These are phyloP conservation scores for Pocillopora meandrina DNA, from an alignment of 92 coral and sea anemone species.

Conservation along the genomic window DNA sequence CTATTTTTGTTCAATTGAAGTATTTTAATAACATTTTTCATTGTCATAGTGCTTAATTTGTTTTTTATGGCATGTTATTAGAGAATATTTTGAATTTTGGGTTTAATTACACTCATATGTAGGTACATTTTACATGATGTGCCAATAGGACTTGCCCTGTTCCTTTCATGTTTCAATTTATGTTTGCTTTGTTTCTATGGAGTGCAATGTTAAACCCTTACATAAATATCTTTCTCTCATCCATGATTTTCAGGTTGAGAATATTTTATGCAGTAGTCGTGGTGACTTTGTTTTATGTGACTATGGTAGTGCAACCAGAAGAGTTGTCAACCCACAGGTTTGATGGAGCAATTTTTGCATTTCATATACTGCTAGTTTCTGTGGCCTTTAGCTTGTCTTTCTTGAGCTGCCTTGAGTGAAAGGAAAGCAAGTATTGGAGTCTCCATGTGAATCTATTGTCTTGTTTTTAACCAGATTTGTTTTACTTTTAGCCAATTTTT, in stretches of 20 bases:
- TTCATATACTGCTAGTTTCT: neutral
- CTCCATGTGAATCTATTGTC: too few relatives aligned
- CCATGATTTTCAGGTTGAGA: constrained; percentile 76
- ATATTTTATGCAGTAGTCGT: constrained; percentile 83
- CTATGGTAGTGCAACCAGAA: constrained; percentile 99
- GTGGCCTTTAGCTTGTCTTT: too few relatives aligned
- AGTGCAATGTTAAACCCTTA: neutral
- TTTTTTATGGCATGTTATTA: too few relatives aligned
- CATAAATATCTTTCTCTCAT: neutral
- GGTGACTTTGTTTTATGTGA: constrained; percentile 98
- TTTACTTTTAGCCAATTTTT: too few relatives aligned
- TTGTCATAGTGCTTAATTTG: too few relatives aligned
- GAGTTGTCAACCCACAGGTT: constrained; percentile 84
- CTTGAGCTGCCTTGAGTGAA: neutral
- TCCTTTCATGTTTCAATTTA: too few relatives aligned
- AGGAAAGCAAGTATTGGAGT: neutral
- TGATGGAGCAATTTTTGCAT: neutral
- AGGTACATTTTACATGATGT: neutral
- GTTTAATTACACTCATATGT: too few relatives aligned
- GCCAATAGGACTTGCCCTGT: too few relatives aligned
- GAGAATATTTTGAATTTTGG: too few relatives aligned
- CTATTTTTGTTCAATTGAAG: too few relatives aligned
- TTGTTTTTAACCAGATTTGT: too few relatives aligned
- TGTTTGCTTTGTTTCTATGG: neutral
- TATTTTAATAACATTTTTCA: too few relatives aligned